Conservation (phyloP, 2,888 invertebrate genomes). For the Leptinotarsa juncta region DNA sequence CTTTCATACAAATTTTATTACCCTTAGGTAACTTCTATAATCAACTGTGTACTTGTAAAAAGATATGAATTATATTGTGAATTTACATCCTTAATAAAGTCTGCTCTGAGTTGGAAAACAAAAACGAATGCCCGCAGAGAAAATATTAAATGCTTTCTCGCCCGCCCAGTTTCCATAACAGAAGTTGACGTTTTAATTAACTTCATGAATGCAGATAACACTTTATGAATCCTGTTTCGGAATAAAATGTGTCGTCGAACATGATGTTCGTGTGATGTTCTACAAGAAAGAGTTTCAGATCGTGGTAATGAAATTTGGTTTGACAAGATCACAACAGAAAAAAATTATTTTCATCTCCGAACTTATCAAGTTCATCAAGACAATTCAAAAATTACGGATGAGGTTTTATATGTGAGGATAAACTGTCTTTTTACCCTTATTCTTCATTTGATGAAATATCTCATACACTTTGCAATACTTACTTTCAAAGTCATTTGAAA, state of each 20-base stretch:
- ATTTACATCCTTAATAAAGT: slow-evolving; percentile 29
- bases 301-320: slow-evolving; percentile 45
- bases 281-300: slow-evolving; percentile 44
- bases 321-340: neutral
- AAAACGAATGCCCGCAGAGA: slow-evolving; percentile 40
- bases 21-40: slow-evolving; percentile 4
- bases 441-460: too few relatives aligned
- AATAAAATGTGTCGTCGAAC: slow-evolving; percentile 46
- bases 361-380: too few relatives aligned
- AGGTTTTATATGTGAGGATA: too few relatives aligned
- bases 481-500: too few relatives aligned
- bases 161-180: slow-evolving; percentile 44
- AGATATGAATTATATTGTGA: slow-evolving; percentile 23
- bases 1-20: slow-evolving; percentile 1
- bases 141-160: slow-evolving; percentile 44
- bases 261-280: slow-evolving; percentile 41
- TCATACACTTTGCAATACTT: too few relatives aligned
- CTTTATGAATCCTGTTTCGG: slow-evolving; percentile 40
- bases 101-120: slow-evolving; percentile 30
- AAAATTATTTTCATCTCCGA: too few relatives aligned
- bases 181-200: slow-evolving; percentile 54
- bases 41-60: slow-evolving; percentile 16
- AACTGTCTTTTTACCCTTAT: too few relatives aligned
- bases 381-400: too few relatives aligned
- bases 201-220: slow-evolving; percentile 54